Evolutionary conservation across 2,888 invertebrate genomes (phyloP), one percentile per base, ranked within the genome.

Genomic region (Callyntrura sp.): DNA sequence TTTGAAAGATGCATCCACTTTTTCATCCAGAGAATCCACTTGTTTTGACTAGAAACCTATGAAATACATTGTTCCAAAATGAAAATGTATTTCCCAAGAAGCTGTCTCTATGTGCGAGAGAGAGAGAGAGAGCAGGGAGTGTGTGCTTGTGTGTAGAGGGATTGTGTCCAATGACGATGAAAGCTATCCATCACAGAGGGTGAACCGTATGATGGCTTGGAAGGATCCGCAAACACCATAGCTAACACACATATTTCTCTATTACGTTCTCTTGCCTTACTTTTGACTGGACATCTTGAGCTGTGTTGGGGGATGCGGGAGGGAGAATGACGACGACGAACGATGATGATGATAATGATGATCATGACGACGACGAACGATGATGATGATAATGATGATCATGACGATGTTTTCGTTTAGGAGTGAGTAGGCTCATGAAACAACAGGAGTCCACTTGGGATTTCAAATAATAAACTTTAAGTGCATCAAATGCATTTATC

Each of bases 401-500:
- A 65, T 5, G 23, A 12, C 23, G 25, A 68, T 68, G 68, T 9
- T 43, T 28, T 57, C n/a, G 57, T 57, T 17, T 17, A 17, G 57
- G 28, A 62, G 68, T n/a, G 35, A 35, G 68, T 35, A 35, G 35
- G 48, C 76, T 85, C 85, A 85, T 85, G 73, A 87, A 87, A 87
- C 87, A 87, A 87, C 87, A 81, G 83, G 88, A 88, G 88, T 83
- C 88, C 88, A 76, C 83, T 60, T 43, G 88, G 83, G 88, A 88
- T 82, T 86, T 83, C 60, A 83, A 88, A 88, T 88, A 88, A 88
- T 88, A 88, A 88, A 82, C 82, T 57, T 70, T 57, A 88, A 88
- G 88, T 88, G 88, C 88, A 68, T 68, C 68, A 82, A 78, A 82
- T 88, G 83, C 88, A 88, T 88, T 88, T 88, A 88, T 88, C 88